These are phyloP conservation scores for Ectropis crepuscularia DNA, from an alignment of 2,888 invertebrate species.

Conservation along the genomic window DNA sequence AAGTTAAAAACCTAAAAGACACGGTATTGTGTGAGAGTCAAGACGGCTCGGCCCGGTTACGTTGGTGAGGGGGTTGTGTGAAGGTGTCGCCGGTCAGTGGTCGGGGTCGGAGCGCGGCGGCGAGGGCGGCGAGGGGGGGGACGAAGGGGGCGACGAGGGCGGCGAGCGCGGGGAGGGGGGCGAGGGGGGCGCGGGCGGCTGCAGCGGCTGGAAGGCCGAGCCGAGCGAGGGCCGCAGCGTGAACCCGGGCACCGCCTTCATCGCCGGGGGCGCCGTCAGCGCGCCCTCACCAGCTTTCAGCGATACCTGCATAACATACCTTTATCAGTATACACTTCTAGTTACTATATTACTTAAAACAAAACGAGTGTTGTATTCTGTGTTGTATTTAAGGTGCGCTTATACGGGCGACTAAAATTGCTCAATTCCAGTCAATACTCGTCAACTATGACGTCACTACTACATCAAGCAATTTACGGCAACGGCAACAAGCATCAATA, in stretches of 20 bases:
- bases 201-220: conserved; percentile 92
- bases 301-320: conserved; percentile 76
- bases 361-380: no score
- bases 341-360: background rate
- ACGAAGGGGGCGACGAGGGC: conserved; percentile 5
- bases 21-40: no score
- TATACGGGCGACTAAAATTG: no score
- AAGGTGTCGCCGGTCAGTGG: background rate
- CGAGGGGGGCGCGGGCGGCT: conserved; percentile 57
- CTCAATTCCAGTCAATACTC: no score
- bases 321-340: background rate
- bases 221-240: conserved; percentile 91
- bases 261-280: conserved; percentile 65
- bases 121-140: conserved; percentile 2
- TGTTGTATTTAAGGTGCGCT: no score
- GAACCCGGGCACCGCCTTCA: conserved; percentile 87
- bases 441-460: no score
- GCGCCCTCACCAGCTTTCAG: conserved; percentile 84
- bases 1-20: no score
- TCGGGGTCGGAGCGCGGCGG: conserved; percentile 1
- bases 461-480: no score
- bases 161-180: conserved; percentile 48
- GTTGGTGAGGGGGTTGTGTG: background rate
- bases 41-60: no score
- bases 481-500: no score